Conservation (phyloP, 1,140 invertebrate genomes). For the Oryzaephilus surinamensis region DNA sequence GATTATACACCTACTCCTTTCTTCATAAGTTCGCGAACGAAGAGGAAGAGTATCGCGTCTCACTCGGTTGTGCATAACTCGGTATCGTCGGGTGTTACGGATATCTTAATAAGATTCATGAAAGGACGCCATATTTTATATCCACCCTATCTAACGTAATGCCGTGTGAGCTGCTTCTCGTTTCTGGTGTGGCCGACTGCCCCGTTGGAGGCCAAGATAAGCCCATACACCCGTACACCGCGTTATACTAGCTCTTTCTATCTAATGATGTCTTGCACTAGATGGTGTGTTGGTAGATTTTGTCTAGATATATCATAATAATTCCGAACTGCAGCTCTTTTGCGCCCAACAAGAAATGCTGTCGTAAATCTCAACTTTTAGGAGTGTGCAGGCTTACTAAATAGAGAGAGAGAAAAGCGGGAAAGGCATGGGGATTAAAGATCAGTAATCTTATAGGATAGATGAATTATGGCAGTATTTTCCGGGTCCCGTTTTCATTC, state of each 20-base stretch:
- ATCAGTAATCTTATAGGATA: constrained; percentile 59
- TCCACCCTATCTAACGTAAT: constrained; percentile 39
- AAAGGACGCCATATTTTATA: constrained; percentile 60
- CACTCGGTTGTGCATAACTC: constrained; percentile 28
- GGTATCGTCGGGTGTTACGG: constrained; percentile 39
- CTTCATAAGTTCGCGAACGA: constrained; percentile 36
- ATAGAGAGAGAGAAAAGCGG: constrained; percentile 33
- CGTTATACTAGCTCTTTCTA: no score
- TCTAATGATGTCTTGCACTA: constrained; percentile 20
- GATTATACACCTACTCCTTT: constrained; percentile 40
- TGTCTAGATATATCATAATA: constrained; percentile 44
- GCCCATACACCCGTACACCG: constrained; percentile 15
- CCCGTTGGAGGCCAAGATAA: constrained; percentile 27
- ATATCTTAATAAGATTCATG: constrained; percentile 64
- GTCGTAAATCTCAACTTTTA: constrained; percentile 63
- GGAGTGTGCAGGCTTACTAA: constrained; percentile 40
- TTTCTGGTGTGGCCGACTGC: constrained; percentile 16
- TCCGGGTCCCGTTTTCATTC: constrained; percentile 33
- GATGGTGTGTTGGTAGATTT: constrained; percentile 34
- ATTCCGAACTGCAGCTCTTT: constrained; percentile 38
- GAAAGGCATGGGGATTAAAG: constrained; percentile 55
- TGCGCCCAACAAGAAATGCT: constrained; percentile 39
- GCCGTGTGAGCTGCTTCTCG: constrained; percentile 24
- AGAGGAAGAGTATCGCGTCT: no score
- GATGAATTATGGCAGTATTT: constrained; percentile 51